A percentile compares a stretch with the other conserved stretches of the same genome.
phyloP scores from a whole-genome alignment of 2,797 vertebrate species.

The Craterocephalus amniculus region DNA sequence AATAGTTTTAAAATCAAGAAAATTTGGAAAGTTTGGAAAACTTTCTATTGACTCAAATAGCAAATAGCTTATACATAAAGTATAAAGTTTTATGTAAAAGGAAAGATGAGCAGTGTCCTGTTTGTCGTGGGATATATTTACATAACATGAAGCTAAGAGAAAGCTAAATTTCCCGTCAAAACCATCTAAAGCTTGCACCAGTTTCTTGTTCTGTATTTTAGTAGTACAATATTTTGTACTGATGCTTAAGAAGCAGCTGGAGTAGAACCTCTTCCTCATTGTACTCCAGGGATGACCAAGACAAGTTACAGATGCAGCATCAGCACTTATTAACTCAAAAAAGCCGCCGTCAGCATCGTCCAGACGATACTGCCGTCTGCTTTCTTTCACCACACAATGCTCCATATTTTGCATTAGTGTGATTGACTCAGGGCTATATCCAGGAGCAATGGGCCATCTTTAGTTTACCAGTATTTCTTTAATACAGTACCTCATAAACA shows the following conservation, averaged over 20 bases:
- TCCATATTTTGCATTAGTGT: constrained; percentile 41
- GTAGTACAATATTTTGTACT: constrained; percentile 22
- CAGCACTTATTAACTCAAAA: constrained; percentile 53
- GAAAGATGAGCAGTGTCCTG: constrained; percentile 8
- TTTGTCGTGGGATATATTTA: constrained; percentile 51
- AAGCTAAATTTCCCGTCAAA: constrained; percentile 43
- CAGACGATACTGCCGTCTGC: constrained; percentile 11
- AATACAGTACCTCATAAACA: constrained; percentile 34
- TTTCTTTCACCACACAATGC: constrained; percentile 6
- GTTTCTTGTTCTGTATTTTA: constrained; percentile 17
- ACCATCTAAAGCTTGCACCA: constrained; percentile 5
- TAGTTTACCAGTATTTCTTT: not conserved
- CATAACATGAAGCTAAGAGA: constrained; percentile 51
- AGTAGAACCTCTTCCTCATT: constrained; percentile 32
- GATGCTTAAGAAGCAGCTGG: constrained; percentile 26
- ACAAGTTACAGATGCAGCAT: constrained; percentile 48
- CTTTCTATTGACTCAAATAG: not conserved
- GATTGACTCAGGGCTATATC: constrained; percentile 15
- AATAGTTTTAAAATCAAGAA: not conserved
- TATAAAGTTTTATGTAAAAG: constrained; percentile 21
- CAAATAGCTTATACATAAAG: not conserved
- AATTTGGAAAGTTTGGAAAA: not conserved
- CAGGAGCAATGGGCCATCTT: constrained; percentile 5
- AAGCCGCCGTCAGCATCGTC: constrained; percentile 37
- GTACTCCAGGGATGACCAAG: constrained; percentile 32